A percentile compares a stretch with the other conserved stretches of the same genome.
Evolutionary conservation across 1,140 invertebrate species (phyloP).

Genomic region (Bursaphelenchus mucronatus): DNA sequence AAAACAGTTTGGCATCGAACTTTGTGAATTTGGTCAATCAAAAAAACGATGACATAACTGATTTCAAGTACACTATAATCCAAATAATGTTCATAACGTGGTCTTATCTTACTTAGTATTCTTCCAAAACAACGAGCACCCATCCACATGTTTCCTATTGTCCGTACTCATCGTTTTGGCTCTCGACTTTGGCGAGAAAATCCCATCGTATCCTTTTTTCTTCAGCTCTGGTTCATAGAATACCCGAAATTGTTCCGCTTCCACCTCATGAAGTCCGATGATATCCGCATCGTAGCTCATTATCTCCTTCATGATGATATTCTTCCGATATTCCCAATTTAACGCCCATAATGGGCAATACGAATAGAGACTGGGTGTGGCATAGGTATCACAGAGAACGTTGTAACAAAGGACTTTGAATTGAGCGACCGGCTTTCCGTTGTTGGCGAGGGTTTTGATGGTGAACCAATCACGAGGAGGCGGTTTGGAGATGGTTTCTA

Average conservation of each 20-base stretch:
- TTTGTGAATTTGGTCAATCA: too few relatives aligned
- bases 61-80: too few relatives aligned
- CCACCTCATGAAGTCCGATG: slow-evolving; percentile 92
- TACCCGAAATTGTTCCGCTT: slow-evolving; percentile 96
- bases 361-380: slow-evolving; percentile 85
- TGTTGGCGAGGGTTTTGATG: too few relatives aligned
- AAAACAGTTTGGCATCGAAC: too few relatives aligned
- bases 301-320: slow-evolving; percentile 94
- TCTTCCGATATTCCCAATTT: slow-evolving; percentile 95
- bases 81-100: too few relatives aligned
- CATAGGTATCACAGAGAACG: slow-evolving; percentile 96
- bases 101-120: slow-evolving; percentile 75
- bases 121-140: slow-evolving; percentile 93
- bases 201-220: slow-evolving; percentile 79
- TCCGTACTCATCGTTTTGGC: slow-evolving; percentile 96
- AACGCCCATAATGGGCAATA: slow-evolving; percentile 95
- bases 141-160: slow-evolving; percentile 94
- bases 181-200: slow-evolving; percentile 94
- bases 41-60: too few relatives aligned
- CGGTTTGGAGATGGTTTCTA: too few relatives aligned
- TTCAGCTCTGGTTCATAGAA: slow-evolving; percentile 92
- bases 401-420: slow-evolving; percentile 99
- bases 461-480: too few relatives aligned
- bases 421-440: slow-evolving; percentile 63
- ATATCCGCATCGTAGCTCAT: slow-evolving; percentile 93